Conservation (phyloP, 2,797 vertebrate genomes). For the Manis pentadactyla region DNA sequence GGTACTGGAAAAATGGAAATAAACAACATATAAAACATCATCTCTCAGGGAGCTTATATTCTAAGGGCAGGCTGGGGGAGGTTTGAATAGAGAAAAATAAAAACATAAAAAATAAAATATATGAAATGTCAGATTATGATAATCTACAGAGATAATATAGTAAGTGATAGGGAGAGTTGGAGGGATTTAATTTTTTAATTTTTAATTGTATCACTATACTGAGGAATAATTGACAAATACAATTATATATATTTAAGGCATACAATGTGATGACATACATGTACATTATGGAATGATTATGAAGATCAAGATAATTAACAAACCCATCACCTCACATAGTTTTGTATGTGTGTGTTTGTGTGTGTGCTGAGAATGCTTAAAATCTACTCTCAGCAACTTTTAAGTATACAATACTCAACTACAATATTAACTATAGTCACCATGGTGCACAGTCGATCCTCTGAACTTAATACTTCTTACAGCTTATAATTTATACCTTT, state of each 20-base stretch:
- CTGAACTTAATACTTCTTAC: background rate
- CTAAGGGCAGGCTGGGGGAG: background rate
- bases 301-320: slow-evolving; percentile 32
- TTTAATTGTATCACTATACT: background rate
- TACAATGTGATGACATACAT: background rate
- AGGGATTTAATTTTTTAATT: background rate
- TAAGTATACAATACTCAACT: background rate
- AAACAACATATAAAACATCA: background rate
- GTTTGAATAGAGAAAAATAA: slow-evolving; percentile 14
- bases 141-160: background rate
- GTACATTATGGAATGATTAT: background rate
- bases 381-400: background rate
- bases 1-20: slow-evolving; percentile 3
- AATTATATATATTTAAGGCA: background rate
- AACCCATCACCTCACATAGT: background rate
- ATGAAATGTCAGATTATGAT: background rate
- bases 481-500: background rate
- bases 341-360: background rate
- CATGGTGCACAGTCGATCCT: background rate
- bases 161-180: background rate
- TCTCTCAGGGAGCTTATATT: background rate
- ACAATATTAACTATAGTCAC: background rate
- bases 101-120: background rate
- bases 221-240: background rate
- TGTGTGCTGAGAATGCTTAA: background rate